Conservation (phyloP, 2,888 invertebrate genomes). For the Lamellibrachia satsuma region DNA sequence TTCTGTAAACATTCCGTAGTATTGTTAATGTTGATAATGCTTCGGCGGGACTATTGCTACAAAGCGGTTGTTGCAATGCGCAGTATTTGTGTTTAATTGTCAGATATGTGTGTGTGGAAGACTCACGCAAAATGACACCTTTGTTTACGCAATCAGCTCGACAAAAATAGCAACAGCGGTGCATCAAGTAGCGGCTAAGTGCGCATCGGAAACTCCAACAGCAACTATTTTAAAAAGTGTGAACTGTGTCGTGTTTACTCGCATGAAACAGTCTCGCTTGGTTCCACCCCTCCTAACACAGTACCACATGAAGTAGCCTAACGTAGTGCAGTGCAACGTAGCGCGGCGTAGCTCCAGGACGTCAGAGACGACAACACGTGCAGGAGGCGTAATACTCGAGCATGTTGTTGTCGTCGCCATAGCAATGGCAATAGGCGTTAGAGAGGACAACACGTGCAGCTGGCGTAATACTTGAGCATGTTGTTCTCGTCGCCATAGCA, state of each 20-base stretch:
- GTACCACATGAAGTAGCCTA: background rate
- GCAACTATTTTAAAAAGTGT: background rate
- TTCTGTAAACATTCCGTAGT: background rate
- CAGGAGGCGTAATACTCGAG: background rate
- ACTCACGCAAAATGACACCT: background rate
- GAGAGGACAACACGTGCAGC: background rate
- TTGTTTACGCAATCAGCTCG: background rate
- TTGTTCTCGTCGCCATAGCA: background rate
- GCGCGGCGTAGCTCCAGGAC: background rate
- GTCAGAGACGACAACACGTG: slow-evolving; percentile 6
- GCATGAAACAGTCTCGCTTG: background rate
- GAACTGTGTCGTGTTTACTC: background rate
- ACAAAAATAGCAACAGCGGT: background rate
- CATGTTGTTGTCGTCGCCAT: background rate
- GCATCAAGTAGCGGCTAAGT: background rate
- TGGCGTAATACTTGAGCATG: background rate
- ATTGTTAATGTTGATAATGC: background rate
- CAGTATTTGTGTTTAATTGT: background rate
- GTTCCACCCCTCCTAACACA: background rate
- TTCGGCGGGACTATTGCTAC: background rate
- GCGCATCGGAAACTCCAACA: background rate
- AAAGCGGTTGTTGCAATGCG: background rate
- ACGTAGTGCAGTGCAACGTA: background rate
- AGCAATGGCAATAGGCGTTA: background rate
- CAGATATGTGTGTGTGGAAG: background rate